Base-by-base conservation (phyloP, 2,888 invertebrate species). In the Tetheella fluctuosa region DNA sequence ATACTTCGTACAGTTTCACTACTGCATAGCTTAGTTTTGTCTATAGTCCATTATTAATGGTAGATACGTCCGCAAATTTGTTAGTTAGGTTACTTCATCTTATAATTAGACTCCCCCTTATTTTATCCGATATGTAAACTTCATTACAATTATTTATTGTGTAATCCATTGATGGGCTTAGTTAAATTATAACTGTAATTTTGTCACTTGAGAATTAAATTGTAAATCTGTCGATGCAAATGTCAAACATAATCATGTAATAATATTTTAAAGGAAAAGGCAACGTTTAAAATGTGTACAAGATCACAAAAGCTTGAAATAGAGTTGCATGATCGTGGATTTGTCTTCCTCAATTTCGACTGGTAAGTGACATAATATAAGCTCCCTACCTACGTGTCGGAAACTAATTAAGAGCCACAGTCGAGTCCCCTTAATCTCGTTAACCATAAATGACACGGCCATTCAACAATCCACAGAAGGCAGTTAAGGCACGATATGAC, bases 401-500 rank as follows among this genome's bases (percentile, higher is more conserved):
- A 69, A 66, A 74, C 74, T 76, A 84, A 84, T 83, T 79, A 83
- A 81, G 10, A 20, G 20, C 20, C 20, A 78, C 67, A 65, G 68
- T 68, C 59, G 64, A 64, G 73, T 65, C 67, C 65, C 62, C 70
- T 71, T 76, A 77, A 81, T 81, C 78, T 79, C 61, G 66, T 73
- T 67, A 70, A 79, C 77, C 79, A 83, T 86, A 85, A 86, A 86
- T 67, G 73, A 71, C 64, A 61, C 60, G 65, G 60, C 60, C 72
- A 69, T 73, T 74, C 74, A 78, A 73, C 76, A 77, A 76, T 71
- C 72, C 68, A 71, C 70, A 68, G 74, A 76, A 81, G 80, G 76
- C 83, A 75, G 79, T 80, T 20, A 86, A 78, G 86, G 84, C 81
- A 82, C 81, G 85, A 86, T 84, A 82, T 86, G 88, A 86, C 86